Evolutionary conservation across 92 coral and sea anemone genomes (phyloP), one percentile per base, ranked within the genome.

Genomic region (Desmophyllum pertusum): DNA sequence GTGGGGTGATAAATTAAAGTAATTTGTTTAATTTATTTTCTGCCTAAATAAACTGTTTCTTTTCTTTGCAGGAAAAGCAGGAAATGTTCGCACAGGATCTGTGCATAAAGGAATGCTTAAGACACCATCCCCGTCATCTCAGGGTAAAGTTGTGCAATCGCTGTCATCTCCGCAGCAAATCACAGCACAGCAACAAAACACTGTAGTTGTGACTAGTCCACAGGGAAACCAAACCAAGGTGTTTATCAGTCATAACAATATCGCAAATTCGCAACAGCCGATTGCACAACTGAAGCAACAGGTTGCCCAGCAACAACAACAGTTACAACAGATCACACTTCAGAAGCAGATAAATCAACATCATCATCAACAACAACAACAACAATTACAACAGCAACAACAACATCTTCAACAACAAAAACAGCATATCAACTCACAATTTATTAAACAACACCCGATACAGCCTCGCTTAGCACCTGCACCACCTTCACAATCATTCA

Each of bases 391-490:
- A 4, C 95, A 89, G 37, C 91, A 79, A 61, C 91, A 83, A 75
- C 97, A 90, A 51, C 88, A 92, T 30, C 89, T 84, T 66, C 94
- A 90, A 71, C 96, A 93, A 76, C 94, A 93, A 53, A 93, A 93
- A 79, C 93, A 90, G 48, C 94, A 88, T 36, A 59, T 94, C 50
- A 94, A 83, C 84, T 83, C 95, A 2, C 98, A 94, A 72, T 92
- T 89, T 39, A 71, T 92, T 0, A 94, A 94, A 74, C 98, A 97
- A 73, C 85, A 92, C 46, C 99, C 98, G 0, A 89, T 95, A 21
- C 99, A 97, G 68, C 99, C 96, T 7, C 98, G 99, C 25, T 74
- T 97, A 23, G 99, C 99, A 29, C 99, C 99, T 11, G 99, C 99
- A 10, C 98, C 92, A 30, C 93, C 99, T 19, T 78, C 93, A 33